Evolutionary conservation across 1,140 invertebrate genomes (phyloP), one percentile per base, ranked within the genome.

Genomic region (Cyclargus thomasi): DNA sequence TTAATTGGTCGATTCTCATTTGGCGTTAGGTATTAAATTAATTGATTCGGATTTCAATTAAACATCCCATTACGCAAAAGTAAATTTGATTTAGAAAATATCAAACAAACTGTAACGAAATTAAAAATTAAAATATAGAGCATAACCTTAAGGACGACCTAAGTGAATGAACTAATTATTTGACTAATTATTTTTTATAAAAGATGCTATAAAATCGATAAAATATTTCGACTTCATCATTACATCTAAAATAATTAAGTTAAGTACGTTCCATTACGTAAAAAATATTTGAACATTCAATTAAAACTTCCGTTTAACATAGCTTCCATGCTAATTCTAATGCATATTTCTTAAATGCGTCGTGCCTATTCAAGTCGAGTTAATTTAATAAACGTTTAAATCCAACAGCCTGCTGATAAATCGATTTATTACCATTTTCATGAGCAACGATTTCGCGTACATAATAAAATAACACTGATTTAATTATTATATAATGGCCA

Each of bases 11-110:
- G 53, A 17, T 59, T 20, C 18, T 59, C 22, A 57, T 55, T 36
- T 64, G 53, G 39, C 55, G 57, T 10, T 20, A 20, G 74, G 74
- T 59, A 67, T 70, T 75, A 70, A 74, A 77, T 80, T 73, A 80
- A 76, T 74, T 65, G 64, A 69, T 71, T 74, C 62, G 69, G 64
- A 69, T 74, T 81, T 81, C 79, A 79, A 81, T 81, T 79, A 80
- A 79, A 69, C 67, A 71, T 76, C 71, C 70, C 65, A 71, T 70
- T 72, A 57, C 70, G 71, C 68, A 69, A 70, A 76, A 78, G 75
- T 75, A 78, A 47, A 47, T 14, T 47, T 47, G 7, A 47, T 47
- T 29, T 29, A 7, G 29, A 7, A 8, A 8, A 5, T 29, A 29
- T 29, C 29, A 29, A 29, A 29, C 29, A 29, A 29, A 29, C 23